phyloP scores from a whole-genome alignment of 2,113 vertebrate genomes.

The Mohoua ochrocephala region DNA sequence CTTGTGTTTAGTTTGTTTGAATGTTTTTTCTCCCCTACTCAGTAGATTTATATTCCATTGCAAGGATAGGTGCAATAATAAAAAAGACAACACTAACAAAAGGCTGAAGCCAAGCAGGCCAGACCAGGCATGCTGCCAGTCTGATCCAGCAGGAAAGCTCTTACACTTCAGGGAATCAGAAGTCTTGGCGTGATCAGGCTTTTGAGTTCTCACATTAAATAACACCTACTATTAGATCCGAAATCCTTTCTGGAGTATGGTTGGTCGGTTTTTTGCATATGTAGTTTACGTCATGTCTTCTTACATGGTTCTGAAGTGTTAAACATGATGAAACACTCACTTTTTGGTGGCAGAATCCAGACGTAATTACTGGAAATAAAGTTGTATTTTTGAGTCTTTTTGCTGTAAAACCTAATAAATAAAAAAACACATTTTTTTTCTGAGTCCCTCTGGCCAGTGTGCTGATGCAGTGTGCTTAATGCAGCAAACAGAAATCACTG shows the following conservation, averaged over 20 bases:
- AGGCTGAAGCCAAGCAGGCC: not conserved
- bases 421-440: not conserved
- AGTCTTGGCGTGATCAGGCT: not conserved
- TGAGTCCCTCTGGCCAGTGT: not conserved
- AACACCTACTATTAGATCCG: not conserved
- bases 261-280: not conserved
- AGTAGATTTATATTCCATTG: not conserved
- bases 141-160: not conserved
- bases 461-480: not conserved
- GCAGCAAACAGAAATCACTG: not conserved
- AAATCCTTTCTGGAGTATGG: not conserved
- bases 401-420: not conserved
- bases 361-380: not conserved
- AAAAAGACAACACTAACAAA: not conserved
- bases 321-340: not conserved
- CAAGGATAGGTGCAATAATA: not conserved
- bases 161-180: not conserved
- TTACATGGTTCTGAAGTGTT: not conserved
- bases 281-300: not conserved
- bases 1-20: not conserved
- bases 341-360: not conserved
- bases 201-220: not conserved
- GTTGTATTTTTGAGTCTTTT: not conserved
- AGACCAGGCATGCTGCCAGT: rapidly evolving
- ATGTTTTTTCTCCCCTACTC: not conserved